A percentile compares a stretch with the other conserved stretches of the same genome.
Evolutionary conservation across 2,888 invertebrate species (phyloP).

Genomic region (Vanessa cardui): DNA sequence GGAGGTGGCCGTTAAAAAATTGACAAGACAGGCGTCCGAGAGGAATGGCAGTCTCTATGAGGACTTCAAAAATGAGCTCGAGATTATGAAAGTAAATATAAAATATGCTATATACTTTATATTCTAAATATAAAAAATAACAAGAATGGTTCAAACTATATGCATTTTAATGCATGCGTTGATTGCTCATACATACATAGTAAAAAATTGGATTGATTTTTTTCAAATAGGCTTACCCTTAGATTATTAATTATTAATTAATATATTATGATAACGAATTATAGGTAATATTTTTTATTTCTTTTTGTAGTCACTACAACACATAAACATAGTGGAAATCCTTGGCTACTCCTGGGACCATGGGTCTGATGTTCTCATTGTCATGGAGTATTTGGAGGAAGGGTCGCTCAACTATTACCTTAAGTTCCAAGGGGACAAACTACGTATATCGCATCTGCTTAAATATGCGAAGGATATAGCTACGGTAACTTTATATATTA

Average conservation of each 20-base stretch:
- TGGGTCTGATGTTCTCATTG: slow-evolving; percentile 88
- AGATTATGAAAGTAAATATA: slow-evolving; percentile 90
- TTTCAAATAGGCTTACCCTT: too few relatives aligned
- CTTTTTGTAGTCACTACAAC: slow-evolving; percentile 86
- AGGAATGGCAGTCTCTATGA: slow-evolving; percentile 74
- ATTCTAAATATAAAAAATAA: neutral
- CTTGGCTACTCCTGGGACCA: slow-evolving; percentile 90
- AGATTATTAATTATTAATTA: too few relatives aligned
- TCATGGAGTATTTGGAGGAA: slow-evolving; percentile 94
- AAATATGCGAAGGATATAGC: slow-evolving; percentile 93
- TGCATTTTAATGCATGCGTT: neutral
- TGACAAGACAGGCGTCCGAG: slow-evolving; percentile 67
- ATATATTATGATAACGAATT: too few relatives aligned
- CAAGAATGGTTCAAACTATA: neutral
- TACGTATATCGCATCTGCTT: slow-evolving; percentile 85
- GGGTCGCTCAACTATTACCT: slow-evolving; percentile 93
- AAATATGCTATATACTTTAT: too few relatives aligned
- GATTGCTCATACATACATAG: too few relatives aligned
- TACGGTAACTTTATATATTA: slow-evolving; percentile 76
- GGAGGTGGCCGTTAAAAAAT: slow-evolving; percentile 73
- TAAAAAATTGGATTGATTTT: too few relatives aligned
- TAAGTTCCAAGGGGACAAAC: slow-evolving; percentile 87
- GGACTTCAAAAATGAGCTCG: slow-evolving; percentile 93
- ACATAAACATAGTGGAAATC: slow-evolving; percentile 94
- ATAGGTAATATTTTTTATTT: too few relatives aligned